Evolutionary conservation across 2,888 invertebrate genomes (phyloP).

Genomic region (Pseudococcus jackbeardsleyi): DNA sequence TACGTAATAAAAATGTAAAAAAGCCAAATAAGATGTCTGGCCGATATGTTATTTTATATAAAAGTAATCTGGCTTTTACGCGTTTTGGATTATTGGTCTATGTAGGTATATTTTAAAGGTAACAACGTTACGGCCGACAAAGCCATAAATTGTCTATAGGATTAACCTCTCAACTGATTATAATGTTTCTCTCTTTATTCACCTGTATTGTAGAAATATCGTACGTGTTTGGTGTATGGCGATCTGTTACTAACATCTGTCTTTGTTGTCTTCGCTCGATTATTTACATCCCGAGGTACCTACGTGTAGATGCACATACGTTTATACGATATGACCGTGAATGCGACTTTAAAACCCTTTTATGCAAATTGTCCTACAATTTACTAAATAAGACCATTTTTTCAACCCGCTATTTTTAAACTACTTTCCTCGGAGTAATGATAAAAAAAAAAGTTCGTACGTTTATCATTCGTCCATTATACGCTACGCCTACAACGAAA

Average conservation of each 20-base stretch:
- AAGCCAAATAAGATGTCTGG: conserved; percentile 42
- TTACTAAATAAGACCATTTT: conserved; percentile 52
- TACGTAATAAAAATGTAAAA: conserved; percentile 40
- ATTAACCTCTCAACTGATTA: conserved; percentile 49
- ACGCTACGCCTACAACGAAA: conserved; percentile 1
- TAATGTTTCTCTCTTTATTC: conserved; percentile 49
- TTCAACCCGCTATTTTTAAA: neutral
- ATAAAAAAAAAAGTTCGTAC: conserved; percentile 4
- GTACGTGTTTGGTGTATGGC: neutral
- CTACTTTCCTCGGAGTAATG: neutral
- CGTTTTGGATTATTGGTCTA: conserved; percentile 30
- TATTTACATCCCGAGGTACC: conserved; percentile 26
- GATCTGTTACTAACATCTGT: conserved; percentile 32
- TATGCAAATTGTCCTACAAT: conserved; percentile 49
- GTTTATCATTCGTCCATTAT: conserved; percentile 8
- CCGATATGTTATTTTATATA: conserved; percentile 49
- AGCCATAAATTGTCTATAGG: conserved; percentile 49
- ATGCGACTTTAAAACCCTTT: conserved; percentile 53
- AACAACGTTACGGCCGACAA: conserved; percentile 31
- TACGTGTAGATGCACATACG: neutral
- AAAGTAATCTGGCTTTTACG: conserved; percentile 40
- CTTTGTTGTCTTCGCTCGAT: conserved; percentile 44
- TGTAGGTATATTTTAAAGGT: conserved; percentile 32
- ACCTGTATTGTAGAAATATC: conserved; percentile 42
- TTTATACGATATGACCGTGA: conserved; percentile 52